Base-by-base conservation (phyloP, 92 coral and sea anemone species). In the Montipora capitata region DNA sequence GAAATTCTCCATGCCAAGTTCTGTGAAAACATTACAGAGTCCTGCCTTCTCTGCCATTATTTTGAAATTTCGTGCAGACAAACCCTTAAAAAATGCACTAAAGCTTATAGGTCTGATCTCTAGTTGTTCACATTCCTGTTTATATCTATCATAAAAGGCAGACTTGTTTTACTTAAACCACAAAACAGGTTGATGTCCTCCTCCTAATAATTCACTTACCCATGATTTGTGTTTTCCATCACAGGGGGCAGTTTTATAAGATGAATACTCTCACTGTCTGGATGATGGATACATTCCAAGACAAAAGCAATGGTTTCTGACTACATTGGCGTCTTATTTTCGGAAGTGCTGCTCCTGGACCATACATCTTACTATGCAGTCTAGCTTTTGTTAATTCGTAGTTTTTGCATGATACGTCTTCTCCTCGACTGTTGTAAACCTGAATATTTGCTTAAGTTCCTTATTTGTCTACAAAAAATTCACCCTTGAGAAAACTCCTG, bases 1-100 rank as follows among this genome's bases (percentile, higher is more conserved):
- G 69, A 79, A 61, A 18, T 87, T 79, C 59, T 79, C 58, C 1
- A 75, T 75, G n/a, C 86, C 91, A 15, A 62, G 38, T 49, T 79
- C 86, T 13, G 91, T 59, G 27, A 85, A 87, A 27, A 87, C 79
- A 14, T 71, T 87, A 8, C 85, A 72, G 2, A 87, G 91, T 3
- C 91, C 91, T 16, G 67, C 73, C 71, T 43, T 87, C 43, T 87
- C 85, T 40, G 80, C 79, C 80, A 79, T 52, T 20, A 14, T 70
- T 57, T 40, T 57, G 5, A 72, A 78, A 87, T 87, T 48, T 48
- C 52, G 7, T 48, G 52, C 52, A 48, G 52, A 48, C 52, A 48
- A 48, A 48, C 52, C 52, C 27, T 87, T 78, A 9, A 44, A 87
- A 72, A 78, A 71, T 52, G 61, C 57, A 2, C 65, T 78, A 40